Evolutionary conservation across 2,113 vertebrate species (phyloP), one percentile per base, ranked within the genome.

Genomic region (Otocyon megalotis): DNA sequence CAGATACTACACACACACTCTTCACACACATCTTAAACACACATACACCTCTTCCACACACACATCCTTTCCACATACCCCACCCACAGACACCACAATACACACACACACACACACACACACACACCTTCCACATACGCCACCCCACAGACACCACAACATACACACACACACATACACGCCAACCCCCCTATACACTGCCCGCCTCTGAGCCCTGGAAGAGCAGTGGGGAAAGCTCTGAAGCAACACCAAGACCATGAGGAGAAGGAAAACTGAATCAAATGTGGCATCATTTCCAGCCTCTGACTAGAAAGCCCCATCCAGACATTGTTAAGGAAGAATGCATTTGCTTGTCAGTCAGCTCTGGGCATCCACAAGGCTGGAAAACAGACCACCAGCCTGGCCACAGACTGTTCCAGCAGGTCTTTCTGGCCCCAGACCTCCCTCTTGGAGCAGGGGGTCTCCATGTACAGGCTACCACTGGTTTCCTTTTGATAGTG

Each of bases 371-470:
- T 2, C 43, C n/a, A 2, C 1, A 3, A 88, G 86, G 67, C 3
- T 8, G 4, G 77, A 22, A 5, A 30, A 2, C 54, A 16, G 15
- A 0, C 69, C 1, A 2, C 60, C 60, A 30, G n/a, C 56, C 54
- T 93, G 76, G 15, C 77, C 19, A 0, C 15, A 67, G 85, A 13
- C 97, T 92, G 74, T 83, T 94, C 93, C 95, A 93, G 88, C n/a
- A 74, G 88, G 96, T 56, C 24, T 90, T 60, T 48, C 94, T 2
- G 92, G 56, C 94, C 93, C 88, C 35, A 96, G 77, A 32, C 26
- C 90, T 94, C 89, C 93, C 92, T 97, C 43, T 95, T 93, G 90
- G 53, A 72, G 67, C 48, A 5, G 17, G 5, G 9, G 58, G 56
- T 72, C 54, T 84, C 56, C 8, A 9, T 14, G 7, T 17, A 50